Evolutionary conservation across 2,797 vertebrate species (phyloP).

Genomic region (Pipistrellus pygmaeus): DNA sequence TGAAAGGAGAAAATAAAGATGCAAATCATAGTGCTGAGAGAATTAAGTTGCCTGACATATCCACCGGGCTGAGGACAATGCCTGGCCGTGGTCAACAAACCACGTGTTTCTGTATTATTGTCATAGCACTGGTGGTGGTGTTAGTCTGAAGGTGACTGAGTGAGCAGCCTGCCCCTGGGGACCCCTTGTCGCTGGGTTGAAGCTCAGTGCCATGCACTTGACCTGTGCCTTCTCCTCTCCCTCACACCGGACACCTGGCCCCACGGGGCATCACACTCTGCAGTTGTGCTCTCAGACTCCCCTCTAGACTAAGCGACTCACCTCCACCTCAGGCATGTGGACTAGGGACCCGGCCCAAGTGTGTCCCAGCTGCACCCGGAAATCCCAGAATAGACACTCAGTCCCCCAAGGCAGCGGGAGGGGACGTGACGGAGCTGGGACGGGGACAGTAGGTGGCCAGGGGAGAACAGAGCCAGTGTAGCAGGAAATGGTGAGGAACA

Average conservation of each 20-base stretch:
- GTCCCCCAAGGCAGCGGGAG: background rate
- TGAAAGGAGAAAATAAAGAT: background rate
- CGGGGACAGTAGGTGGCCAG: background rate
- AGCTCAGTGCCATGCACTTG: background rate
- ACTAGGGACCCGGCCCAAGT: background rate
- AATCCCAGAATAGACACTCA: background rate
- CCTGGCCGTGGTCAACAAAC: background rate
- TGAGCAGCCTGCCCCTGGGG: background rate
- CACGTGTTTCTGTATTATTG: rapidly evolving
- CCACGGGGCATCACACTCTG: background rate
- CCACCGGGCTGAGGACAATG: background rate
- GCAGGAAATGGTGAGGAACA: background rate
- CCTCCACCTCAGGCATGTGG: too few relatives aligned
- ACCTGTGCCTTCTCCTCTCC: background rate
- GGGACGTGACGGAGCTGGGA: slow-evolving; percentile 8
- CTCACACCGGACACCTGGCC: background rate
- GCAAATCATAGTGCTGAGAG: background rate
- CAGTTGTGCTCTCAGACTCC: background rate
- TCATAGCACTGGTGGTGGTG: rapidly evolving
- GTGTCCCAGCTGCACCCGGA: background rate
- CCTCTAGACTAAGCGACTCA: background rate
- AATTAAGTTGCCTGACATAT: background rate
- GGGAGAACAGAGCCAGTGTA: background rate
- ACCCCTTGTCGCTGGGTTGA: rapidly evolving
- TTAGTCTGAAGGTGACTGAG: background rate